A percentile compares a stretch with the other conserved stretches of the same genome.
These are phyloP conservation scores for Alloscopus bannaensis DNA, from an alignment of 2,888 invertebrate genomes.

Conservation along the genomic window DNA sequence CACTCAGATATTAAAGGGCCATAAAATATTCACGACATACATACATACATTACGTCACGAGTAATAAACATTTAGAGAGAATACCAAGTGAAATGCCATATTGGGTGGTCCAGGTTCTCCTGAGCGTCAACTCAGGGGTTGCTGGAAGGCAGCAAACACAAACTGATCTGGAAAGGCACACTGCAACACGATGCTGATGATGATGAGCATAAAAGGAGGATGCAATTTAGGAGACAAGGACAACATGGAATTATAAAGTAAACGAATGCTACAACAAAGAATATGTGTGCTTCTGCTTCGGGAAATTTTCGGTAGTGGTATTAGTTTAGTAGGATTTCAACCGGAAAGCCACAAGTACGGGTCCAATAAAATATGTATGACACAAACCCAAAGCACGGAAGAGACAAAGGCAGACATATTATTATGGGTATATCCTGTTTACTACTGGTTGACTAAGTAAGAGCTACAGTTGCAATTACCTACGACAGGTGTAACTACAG, in stretches of 20 bases:
- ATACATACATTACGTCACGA: slow-evolving; percentile 5
- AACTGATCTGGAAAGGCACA: slow-evolving; percentile 9
- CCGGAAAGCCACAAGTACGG: not conserved
- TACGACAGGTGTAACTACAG: too few species aligned
- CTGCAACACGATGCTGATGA: not conserved
- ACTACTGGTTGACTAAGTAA: too few species aligned
- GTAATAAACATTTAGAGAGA: not conserved
- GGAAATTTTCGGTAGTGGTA: not conserved
- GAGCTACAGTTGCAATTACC: too few species aligned
- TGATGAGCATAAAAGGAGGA: not conserved
- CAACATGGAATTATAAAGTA: not conserved
- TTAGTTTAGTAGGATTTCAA: not conserved
- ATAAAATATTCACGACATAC: not conserved
- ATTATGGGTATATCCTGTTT: too few species aligned
- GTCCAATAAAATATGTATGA: too few species aligned
- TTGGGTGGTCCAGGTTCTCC: not conserved
- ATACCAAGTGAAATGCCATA: not conserved
- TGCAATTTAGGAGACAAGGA: slow-evolving; percentile 13
- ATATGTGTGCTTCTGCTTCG: too few species aligned
- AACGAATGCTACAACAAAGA: not conserved
- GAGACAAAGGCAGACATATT: too few species aligned
- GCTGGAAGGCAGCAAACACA: not conserved
- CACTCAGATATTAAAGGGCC: too few species aligned
- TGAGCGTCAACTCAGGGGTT: slow-evolving; percentile 25
- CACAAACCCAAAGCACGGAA: not conserved